Percentiles rank a stretch among this genome's conserved stretches.
phyloP scores from a whole-genome alignment of 1,140 invertebrate genomes.

The Drosophila pallidifrons region DNA sequence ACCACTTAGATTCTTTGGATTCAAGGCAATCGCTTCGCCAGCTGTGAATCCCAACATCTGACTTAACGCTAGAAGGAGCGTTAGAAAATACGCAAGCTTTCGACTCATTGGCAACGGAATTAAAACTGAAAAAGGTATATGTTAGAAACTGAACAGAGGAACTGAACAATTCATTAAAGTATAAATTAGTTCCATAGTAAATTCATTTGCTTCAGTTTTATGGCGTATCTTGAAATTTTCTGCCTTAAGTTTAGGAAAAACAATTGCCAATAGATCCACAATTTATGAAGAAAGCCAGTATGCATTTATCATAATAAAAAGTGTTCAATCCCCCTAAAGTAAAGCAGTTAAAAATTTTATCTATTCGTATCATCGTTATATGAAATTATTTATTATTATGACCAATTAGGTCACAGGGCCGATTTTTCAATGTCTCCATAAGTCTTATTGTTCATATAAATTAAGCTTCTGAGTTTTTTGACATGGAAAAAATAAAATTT shows the following conservation, averaged over 20 bases:
- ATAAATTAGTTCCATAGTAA: slow-evolving; percentile 5
- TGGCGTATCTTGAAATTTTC: background rate
- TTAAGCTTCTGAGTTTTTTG: no score
- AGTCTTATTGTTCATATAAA: no score
- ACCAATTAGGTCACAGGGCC: no score
- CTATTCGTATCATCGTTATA: no score
- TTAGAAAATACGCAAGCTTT: background rate
- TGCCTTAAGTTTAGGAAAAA: background rate
- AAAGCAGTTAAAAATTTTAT: no score
- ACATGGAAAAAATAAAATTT: no score
- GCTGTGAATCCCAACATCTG: background rate
- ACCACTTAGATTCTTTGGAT: background rate
- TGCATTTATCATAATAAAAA: background rate
- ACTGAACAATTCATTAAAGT: background rate
- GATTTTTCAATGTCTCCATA: no score
- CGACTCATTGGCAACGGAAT: slow-evolving; percentile 4
- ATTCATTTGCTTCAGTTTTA: background rate
- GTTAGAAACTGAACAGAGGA: background rate
- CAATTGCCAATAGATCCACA: background rate
- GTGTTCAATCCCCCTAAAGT: no score
- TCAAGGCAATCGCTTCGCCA: slow-evolving; percentile 1
- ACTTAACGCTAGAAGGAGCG: background rate
- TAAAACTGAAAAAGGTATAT: background rate
- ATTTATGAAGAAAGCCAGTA: background rate
- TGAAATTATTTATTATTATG: no score